These are phyloP conservation scores for Phyllostomus discolor DNA, from an alignment of 2,113 vertebrate species.

Conservation along the genomic window DNA sequence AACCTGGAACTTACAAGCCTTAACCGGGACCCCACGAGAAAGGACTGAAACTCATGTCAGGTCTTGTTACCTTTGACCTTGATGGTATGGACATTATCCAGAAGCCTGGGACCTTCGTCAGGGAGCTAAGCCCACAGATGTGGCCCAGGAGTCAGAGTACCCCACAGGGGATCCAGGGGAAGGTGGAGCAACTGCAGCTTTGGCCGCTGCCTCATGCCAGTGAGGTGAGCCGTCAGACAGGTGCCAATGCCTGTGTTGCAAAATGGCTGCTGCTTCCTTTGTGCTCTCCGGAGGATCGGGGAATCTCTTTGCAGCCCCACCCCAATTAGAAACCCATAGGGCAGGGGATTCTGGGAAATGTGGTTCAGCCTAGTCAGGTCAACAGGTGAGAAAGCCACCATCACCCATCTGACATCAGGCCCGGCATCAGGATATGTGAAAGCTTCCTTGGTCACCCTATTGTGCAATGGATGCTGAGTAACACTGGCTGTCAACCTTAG, in stretches of 20 bases:
- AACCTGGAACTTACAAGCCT: background rate
- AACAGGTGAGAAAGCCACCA: background rate
- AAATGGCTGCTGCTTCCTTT: background rate
- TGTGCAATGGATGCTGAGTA: background rate
- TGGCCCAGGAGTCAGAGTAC: background rate
- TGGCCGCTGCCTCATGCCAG: background rate
- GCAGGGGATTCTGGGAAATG: background rate
- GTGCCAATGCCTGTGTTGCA: fast-evolving
- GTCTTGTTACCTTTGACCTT: background rate
- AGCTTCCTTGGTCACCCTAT: background rate
- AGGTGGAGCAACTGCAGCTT: background rate
- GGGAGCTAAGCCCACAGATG: background rate
- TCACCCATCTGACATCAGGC: no score
- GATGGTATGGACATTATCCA: background rate
- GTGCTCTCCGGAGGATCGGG: background rate
- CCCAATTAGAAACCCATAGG: background rate
- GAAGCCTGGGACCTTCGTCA: background rate
- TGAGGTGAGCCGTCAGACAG: background rate
- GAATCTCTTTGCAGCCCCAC: background rate
- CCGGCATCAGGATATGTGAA: background rate
- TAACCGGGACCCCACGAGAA: background rate
- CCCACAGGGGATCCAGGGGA: background rate
- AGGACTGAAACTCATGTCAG: background rate
- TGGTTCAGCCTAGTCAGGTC: background rate
- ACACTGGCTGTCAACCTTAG: background rate